A percentile compares a stretch with the other conserved stretches of the same genome.
phyloP scores from a whole-genome alignment of 2,797 vertebrate species.

The Buceros bicornis region DNA sequence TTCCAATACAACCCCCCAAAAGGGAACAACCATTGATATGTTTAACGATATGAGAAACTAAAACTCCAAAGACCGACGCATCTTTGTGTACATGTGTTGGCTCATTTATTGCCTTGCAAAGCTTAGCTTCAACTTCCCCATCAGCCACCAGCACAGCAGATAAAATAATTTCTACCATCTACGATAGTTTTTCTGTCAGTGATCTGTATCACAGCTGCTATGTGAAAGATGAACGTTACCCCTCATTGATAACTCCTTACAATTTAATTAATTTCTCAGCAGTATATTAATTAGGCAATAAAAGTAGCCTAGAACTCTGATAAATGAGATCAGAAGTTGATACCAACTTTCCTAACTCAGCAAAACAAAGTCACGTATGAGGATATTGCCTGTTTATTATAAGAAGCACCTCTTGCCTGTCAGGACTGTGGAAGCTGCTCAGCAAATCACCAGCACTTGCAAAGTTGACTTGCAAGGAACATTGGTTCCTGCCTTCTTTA shows the following conservation, averaged over 20 bases:
- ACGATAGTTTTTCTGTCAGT: constrained; percentile 13
- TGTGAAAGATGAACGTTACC: constrained; percentile 67
- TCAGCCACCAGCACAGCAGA: constrained; percentile 16
- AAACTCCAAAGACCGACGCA: neutral
- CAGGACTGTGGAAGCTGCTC: neutral
- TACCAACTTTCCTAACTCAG: constrained; percentile 42
- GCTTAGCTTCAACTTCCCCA: neutral
- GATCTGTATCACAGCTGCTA: constrained; percentile 41
- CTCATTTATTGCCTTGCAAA: constrained; percentile 26
- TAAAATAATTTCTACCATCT: constrained; percentile 37
- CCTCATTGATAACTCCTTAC: constrained; percentile 32
- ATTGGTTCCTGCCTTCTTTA: neutral
- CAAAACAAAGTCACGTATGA: neutral
- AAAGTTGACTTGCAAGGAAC: neutral
- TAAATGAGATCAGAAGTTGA: constrained; percentile 74
- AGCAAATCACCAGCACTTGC: neutral
- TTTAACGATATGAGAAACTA: constrained; percentile 2
- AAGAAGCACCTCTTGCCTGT: neutral
- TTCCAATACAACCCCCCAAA: neutral
- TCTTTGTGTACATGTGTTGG: neutral
- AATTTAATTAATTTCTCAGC: constrained; percentile 81
- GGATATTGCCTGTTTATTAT: neutral
- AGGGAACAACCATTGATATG: neutral
- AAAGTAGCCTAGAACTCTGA: constrained; percentile 67
- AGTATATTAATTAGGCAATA: constrained; percentile 76